phyloP scores from a whole-genome alignment of 30 jellyfish, hydroid and myxozoan genomes.

The Morbakka virulenta region DNA sequence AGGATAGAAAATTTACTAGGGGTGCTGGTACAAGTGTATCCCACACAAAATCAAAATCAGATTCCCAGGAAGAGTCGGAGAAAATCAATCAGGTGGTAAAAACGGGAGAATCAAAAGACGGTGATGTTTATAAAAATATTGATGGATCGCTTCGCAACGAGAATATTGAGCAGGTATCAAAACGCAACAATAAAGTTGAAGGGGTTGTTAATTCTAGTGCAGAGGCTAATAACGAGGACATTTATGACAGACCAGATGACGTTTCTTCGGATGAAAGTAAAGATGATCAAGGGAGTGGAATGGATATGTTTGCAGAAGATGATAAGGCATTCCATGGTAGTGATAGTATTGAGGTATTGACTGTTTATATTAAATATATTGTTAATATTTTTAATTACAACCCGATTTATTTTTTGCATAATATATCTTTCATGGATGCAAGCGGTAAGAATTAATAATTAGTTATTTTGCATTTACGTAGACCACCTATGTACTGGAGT shows the following conservation, averaged over 20 bases:
- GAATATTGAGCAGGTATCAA: too few relatives aligned
- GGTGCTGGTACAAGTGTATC: too few relatives aligned
- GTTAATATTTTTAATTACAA: background rate
- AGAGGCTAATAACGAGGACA: conserved; percentile 1
- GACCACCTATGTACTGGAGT: too few relatives aligned
- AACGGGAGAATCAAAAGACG: conserved; percentile 14
- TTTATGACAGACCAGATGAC: too few relatives aligned
- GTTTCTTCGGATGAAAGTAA: too few relatives aligned
- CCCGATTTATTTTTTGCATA: too few relatives aligned
- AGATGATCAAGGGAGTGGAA: conserved; percentile 17
- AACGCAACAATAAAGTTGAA: conserved; percentile 11
- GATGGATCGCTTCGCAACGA: conserved; percentile 20
- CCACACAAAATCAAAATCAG: too few relatives aligned
- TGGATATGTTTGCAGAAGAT: conserved; percentile 96
- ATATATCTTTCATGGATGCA: too few relatives aligned
- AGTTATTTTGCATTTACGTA: too few relatives aligned
- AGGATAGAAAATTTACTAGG: too few relatives aligned
- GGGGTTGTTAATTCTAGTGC: background rate
- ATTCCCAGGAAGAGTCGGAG: background rate
- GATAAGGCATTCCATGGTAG: conserved; percentile 73
- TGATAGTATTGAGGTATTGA: conserved; percentile 93
- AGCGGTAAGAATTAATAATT: too few relatives aligned
- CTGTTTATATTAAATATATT: too few relatives aligned
- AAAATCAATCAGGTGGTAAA: conserved; percentile 28
- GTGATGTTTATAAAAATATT: conserved; percentile 13